Evolutionary conservation across 2,113 vertebrate species (phyloP).

Genomic region (Onychostruthus taczanowskii): DNA sequence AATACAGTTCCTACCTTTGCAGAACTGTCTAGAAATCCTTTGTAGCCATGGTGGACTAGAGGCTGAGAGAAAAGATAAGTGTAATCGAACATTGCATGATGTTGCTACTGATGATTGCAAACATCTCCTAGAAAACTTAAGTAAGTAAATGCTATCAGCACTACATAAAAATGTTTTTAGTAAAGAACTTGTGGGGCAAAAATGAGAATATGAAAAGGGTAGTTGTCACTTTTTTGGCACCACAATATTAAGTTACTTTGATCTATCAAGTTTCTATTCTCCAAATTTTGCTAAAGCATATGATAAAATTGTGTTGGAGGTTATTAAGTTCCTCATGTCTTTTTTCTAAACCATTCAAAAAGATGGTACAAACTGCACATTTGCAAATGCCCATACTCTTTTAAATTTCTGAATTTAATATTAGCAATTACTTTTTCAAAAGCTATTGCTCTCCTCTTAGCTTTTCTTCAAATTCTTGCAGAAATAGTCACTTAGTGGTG

Average conservation of each 20-base stretch:
- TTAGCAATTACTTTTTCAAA: not conserved
- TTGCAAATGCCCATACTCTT: not conserved
- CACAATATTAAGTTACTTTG: not conserved
- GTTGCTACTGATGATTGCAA: slow-evolving; percentile 98
- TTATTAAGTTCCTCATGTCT: not conserved
- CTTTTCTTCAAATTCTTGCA: not conserved
- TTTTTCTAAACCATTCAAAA: not conserved
- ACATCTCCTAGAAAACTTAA: slow-evolving; percentile 92
- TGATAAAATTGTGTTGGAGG: not conserved
- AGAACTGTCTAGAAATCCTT: slow-evolving; percentile 94
- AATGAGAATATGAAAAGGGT: not conserved
- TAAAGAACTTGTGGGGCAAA: not conserved
- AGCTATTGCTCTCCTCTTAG: not conserved
- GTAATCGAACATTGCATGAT: slow-evolving; percentile 89
- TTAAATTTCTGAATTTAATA: not conserved
- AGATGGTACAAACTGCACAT: not conserved
- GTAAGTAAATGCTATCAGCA: slow-evolving; percentile 75
- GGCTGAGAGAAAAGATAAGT: slow-evolving; percentile 88
- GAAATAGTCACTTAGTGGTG: not conserved
- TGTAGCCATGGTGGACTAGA: slow-evolving; percentile 89
- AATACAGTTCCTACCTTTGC: slow-evolving; percentile 62
- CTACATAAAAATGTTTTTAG: not conserved
- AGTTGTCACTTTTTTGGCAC: not conserved
- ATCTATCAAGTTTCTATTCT: not conserved
- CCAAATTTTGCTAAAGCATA: not conserved